Evolutionary conservation across 2,888 invertebrate genomes (phyloP), one percentile per base, ranked within the genome.

Genomic region (Hartigia nigra): DNA sequence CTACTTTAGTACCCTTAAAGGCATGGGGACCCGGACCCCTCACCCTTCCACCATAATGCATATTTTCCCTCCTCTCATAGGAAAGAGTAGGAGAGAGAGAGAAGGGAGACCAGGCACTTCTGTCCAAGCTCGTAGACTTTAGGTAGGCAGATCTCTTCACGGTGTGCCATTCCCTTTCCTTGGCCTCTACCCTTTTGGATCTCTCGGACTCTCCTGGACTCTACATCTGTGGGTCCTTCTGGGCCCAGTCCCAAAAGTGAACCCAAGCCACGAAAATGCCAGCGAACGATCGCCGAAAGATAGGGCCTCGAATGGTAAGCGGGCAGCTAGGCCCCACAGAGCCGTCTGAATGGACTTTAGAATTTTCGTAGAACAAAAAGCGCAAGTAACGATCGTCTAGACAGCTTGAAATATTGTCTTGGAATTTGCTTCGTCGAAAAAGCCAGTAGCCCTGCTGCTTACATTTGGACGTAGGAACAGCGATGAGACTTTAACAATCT

Each of bases 181-280:
- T 55, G 39, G 39, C 39, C 39, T 80, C 69, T 12, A 32, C 70
- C 72, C 76, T 74, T 77, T 34, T 36, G 4, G 4, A 69, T 74
- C 75, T 69, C 74, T 75, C 77, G 31, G 39, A 74, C 75, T 76
- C 80, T 78, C 76, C 74, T 55, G 78, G 70, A 78, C 80, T 82
- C 79, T 80, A 70, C 78, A 76, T 76, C 69, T 74, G 76, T 77
- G 77, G 74, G 76, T 78, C 78, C 69, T 74, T 80, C 81, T 80
- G 77, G 75, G 74, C 76, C 74, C 70, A 39, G 55, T 78, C 70
- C 74, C 74, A 74, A 76, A 72, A 80, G 77, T 76, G 75, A 80
- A 79, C 82, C 76, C 77, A 74, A 77, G 80, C 81, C 80, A 81
- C 78, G 79, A 80, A 78, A 82, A 79, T 82, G 81, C 78, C 78